Evolutionary conservation across 2,888 invertebrate genomes (phyloP).

Genomic region (Conus canariensis): DNA sequence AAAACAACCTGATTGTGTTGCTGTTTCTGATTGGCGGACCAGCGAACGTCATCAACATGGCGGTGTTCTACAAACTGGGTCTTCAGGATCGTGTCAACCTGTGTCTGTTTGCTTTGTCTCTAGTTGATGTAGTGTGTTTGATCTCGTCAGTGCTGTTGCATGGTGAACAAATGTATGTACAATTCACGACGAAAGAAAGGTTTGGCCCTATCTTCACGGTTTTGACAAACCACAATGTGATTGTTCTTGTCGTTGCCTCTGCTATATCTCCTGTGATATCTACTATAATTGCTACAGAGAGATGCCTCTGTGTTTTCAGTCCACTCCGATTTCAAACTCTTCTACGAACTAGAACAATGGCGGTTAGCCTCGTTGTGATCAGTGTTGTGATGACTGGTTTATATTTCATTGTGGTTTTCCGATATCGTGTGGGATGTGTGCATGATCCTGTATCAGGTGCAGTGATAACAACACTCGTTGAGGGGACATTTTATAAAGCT

Average conservation of each 20-base stretch:
- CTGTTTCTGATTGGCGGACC: too few species aligned
- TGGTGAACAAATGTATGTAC: too few species aligned
- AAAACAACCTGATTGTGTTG: too few species aligned
- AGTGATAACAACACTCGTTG: too few species aligned
- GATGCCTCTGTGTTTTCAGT: background rate
- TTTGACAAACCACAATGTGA: background rate
- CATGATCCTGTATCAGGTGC: background rate
- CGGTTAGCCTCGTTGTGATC: background rate
- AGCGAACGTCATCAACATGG: too few species aligned
- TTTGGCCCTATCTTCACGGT: background rate
- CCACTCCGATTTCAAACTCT: slow-evolving; percentile 18
- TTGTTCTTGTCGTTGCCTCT: background rate
- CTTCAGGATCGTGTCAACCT: too few species aligned
- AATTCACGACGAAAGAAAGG: too few species aligned
- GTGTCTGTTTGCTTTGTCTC: too few species aligned
- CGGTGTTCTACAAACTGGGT: too few species aligned
- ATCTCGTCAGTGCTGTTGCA: too few species aligned
- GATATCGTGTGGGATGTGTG: slow-evolving; percentile 1
- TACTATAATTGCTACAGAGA: background rate
- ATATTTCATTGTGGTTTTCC: background rate
- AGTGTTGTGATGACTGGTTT: background rate
- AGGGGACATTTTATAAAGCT: background rate
- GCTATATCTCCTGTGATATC: background rate
- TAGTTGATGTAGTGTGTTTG: too few species aligned
- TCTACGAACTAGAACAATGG: background rate